A percentile compares a stretch with the other conserved stretches of the same genome.
phyloP scores from a whole-genome alignment of 2,113 vertebrate genomes.

The Rhea americana region DNA sequence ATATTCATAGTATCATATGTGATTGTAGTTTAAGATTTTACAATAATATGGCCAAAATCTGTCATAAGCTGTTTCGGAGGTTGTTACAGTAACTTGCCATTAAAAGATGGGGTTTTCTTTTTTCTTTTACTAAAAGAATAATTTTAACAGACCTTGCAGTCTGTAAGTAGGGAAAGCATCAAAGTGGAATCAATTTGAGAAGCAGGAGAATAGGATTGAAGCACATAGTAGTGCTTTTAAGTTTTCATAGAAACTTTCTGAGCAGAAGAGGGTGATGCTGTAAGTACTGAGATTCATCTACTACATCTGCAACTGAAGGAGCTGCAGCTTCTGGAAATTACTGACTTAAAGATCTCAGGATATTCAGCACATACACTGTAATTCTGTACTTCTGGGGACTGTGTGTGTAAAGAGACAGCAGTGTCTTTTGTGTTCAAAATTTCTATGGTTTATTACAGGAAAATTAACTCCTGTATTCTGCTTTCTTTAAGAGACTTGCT shows the following conservation, averaged over 20 bases:
- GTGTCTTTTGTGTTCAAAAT: background rate
- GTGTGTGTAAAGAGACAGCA: background rate
- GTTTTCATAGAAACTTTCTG: background rate
- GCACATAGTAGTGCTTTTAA: background rate
- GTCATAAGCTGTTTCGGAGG: background rate
- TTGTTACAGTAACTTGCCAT: background rate
- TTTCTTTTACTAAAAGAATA: background rate
- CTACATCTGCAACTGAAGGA: background rate
- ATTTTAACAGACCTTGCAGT: background rate
- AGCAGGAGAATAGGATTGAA: background rate
- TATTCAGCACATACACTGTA: background rate
- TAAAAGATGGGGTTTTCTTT: background rate
- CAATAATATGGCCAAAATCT: background rate
- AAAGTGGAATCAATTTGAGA: background rate
- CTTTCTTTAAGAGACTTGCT: background rate
- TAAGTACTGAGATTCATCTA: background rate
- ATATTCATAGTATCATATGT: background rate
- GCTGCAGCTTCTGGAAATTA: background rate
- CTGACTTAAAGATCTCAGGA: background rate
- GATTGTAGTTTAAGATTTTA: background rate
- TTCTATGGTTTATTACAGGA: background rate
- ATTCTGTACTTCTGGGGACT: background rate
- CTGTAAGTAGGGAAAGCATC: background rate
- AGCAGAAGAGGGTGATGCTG: background rate
- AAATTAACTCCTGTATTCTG: background rate